A percentile compares a stretch with the other conserved stretches of the same genome.
Evolutionary conservation across 2,113 vertebrate genomes (phyloP).

Genomic region (Seriola rivoliana): DNA sequence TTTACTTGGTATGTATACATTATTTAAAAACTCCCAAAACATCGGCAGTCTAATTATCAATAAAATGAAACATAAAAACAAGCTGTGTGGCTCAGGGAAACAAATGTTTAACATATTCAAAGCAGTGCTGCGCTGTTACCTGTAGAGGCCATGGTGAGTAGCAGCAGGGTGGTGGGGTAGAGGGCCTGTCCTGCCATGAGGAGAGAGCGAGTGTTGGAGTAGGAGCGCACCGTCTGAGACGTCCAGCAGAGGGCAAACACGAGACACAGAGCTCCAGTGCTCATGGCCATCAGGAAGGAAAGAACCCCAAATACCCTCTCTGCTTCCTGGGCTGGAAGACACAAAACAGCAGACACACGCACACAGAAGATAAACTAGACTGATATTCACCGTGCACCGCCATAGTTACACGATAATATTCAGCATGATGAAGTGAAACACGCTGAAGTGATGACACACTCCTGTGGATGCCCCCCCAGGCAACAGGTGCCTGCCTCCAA

Average conservation of each 20-base stretch:
- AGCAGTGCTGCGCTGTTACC: slow-evolving; percentile 66
- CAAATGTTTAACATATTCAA: not conserved
- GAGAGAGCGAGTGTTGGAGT: slow-evolving; percentile 83
- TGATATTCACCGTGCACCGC: too few species aligned
- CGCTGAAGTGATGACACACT: not conserved
- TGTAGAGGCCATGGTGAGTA: slow-evolving; percentile 82
- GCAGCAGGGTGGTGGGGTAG: slow-evolving; percentile 83
- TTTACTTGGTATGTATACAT: not conserved
- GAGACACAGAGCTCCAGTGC: slow-evolving; percentile 81
- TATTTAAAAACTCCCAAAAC: slow-evolving; percentile 21
- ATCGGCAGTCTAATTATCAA: not conserved
- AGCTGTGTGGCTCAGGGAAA: not conserved
- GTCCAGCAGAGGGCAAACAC: slow-evolving; percentile 86
- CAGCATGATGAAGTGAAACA: not conserved
- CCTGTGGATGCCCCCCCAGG: not conserved
- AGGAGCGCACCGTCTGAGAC: slow-evolving; percentile 79
- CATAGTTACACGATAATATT: not conserved
- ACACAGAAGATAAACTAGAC: not conserved
- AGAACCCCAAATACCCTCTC: slow-evolving; percentile 81
- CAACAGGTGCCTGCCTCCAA: not conserved
- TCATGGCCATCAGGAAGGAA: slow-evolving; percentile 82
- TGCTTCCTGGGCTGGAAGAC: slow-evolving; percentile 74
- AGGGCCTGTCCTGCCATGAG: slow-evolving; percentile 81
- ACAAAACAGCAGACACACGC: slow-evolving; percentile 27
- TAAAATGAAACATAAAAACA: not conserved